These are phyloP conservation scores for Elachura formosa DNA, from an alignment of 2,113 vertebrate species.

Conservation along the genomic window DNA sequence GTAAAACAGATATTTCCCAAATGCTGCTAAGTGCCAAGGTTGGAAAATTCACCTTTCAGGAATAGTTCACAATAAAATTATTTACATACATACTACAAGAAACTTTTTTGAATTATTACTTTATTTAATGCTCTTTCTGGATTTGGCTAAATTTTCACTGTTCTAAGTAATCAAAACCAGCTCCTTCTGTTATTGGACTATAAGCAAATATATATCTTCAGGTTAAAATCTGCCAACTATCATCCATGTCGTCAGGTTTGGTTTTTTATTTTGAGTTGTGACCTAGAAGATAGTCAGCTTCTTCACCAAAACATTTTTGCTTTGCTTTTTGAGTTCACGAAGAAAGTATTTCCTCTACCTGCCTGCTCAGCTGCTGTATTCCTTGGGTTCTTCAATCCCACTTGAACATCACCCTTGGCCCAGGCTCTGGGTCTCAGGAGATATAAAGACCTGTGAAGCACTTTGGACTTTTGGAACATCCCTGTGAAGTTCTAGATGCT, in stretches of 20 bases:
- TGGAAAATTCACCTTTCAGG: neutral
- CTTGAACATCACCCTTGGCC: neutral
- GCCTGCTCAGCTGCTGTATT: neutral
- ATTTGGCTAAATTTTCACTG: neutral
- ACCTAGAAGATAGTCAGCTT: neutral
- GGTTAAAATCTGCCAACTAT: rapidly evolving
- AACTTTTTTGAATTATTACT: neutral
- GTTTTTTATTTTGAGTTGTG: neutral
- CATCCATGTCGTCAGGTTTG: rapidly evolving
- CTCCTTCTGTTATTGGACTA: neutral
- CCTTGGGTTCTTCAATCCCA: neutral
- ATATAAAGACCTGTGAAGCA: neutral
- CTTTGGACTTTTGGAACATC: neutral
- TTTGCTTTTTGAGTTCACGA: neutral
- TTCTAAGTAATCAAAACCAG: neutral
- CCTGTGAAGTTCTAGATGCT: neutral
- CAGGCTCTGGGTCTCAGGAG: neutral
- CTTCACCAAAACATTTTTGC: neutral
- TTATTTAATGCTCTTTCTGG: neutral
- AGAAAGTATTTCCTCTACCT: neutral
- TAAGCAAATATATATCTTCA: neutral
- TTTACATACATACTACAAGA: neutral
- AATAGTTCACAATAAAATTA: neutral
- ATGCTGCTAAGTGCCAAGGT: neutral
- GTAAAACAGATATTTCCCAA: neutral